Percentiles rank a stretch among this genome's conserved stretches.
These are phyloP conservation scores for Pterocles gutturalis DNA, from an alignment of 2,113 vertebrate genomes.

Conservation along the genomic window DNA sequence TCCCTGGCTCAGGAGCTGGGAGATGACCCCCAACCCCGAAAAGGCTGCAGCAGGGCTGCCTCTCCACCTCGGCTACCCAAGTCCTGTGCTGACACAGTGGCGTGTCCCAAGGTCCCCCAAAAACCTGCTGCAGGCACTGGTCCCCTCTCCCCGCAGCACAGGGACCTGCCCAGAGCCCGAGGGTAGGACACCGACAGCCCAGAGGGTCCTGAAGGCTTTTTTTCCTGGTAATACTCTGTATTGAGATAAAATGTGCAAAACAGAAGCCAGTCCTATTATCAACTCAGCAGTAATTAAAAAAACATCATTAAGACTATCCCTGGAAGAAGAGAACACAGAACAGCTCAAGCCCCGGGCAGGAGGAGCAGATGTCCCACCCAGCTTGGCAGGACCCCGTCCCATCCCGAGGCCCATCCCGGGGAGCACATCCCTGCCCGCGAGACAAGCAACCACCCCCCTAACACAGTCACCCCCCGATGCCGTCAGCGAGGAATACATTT, in stretches of 20 bases:
- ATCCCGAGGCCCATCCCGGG: not conserved
- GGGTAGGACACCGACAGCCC: not conserved
- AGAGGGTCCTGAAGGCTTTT: not conserved
- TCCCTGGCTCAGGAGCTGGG: not conserved
- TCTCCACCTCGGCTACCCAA: rapidly evolving
- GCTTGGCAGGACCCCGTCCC: too few species aligned
- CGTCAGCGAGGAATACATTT: not conserved
- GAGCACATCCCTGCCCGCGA: too few species aligned
- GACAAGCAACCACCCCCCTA: not conserved
- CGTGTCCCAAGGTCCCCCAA: not conserved
- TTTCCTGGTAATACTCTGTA: not conserved
- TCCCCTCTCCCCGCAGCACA: not conserved
- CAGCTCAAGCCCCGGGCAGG: not conserved
- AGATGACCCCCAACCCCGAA: not conserved
- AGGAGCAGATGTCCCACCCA: not conserved
- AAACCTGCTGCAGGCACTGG: rapidly evolving
- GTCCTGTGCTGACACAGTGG: rapidly evolving
- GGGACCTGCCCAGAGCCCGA: not conserved
- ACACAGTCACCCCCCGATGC: rapidly evolving
- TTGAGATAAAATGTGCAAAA: not conserved
- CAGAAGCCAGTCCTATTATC: not conserved
- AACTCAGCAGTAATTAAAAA: not conserved
- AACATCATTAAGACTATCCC: not conserved
- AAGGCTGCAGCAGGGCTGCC: not conserved
- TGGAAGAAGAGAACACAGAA: not conserved